Conservation (phyloP, 2,797 vertebrate genomes). For the Psittacula echo region DNA sequence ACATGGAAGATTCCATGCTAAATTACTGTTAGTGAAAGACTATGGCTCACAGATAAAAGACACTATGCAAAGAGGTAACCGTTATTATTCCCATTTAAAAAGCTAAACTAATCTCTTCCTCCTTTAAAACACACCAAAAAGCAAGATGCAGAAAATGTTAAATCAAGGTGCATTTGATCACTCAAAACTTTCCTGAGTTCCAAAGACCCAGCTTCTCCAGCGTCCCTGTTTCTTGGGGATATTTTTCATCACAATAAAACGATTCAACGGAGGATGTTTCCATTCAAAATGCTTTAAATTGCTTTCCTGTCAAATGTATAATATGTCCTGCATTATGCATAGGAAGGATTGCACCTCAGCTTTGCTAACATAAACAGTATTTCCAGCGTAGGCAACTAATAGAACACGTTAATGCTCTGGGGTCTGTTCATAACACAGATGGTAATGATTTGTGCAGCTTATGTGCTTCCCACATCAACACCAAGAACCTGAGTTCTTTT, state of each 20-base stretch:
- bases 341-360: constrained; percentile 43
- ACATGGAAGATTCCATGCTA: not conserved
- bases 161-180: constrained; percentile 26
- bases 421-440: constrained; percentile 39
- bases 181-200: constrained; percentile 24
- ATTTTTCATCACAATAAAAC: constrained; percentile 47
- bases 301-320: constrained; percentile 42
- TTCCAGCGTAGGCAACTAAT: constrained; percentile 36
- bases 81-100: constrained; percentile 35
- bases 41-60: not conserved
- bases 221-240: not conserved
- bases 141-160: not conserved
- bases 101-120: not conserved
- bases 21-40: constrained; percentile 17
- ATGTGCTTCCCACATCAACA: constrained; percentile 4
- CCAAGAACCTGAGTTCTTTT: not conserved
- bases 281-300: constrained; percentile 51
- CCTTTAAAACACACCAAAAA: not conserved
- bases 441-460: constrained; percentile 20
- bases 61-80: not conserved
- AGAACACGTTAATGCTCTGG: constrained; percentile 46
- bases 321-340: constrained; percentile 60
- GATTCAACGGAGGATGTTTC: constrained; percentile 46
- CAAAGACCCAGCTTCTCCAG: not conserved
- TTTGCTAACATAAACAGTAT: constrained; percentile 53